A percentile compares a stretch with the other conserved stretches of the same genome.
phyloP scores from a whole-genome alignment of 2,113 vertebrate genomes.

The Phalacrocorax pelagicus region DNA sequence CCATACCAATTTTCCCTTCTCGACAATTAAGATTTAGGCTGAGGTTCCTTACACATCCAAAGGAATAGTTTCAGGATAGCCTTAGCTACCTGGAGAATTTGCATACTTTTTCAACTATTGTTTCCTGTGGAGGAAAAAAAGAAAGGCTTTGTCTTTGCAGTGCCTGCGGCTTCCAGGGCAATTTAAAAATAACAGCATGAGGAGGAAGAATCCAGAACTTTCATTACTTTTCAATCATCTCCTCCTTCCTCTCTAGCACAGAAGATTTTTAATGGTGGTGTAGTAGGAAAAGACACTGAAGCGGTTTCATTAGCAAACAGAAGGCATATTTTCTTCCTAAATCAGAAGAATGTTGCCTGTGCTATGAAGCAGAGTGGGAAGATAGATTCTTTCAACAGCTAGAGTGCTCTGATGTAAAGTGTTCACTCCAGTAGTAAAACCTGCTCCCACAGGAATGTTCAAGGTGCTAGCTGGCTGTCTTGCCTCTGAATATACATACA shows the following conservation, averaged over 20 bases:
- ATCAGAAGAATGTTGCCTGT: background rate
- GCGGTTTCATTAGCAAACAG: background rate
- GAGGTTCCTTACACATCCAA: background rate
- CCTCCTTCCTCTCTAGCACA: background rate
- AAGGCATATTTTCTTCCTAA: background rate
- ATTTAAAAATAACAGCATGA: background rate
- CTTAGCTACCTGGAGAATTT: background rate
- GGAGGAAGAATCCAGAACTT: background rate
- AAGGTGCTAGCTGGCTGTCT: background rate
- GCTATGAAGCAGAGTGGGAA: background rate
- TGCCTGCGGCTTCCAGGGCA: background rate
- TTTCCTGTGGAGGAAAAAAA: background rate
- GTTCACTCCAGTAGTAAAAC: background rate
- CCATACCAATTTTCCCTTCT: background rate
- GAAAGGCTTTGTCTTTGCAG: background rate
- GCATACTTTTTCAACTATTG: background rate
- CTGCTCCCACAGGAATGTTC: background rate
- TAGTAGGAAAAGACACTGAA: background rate
- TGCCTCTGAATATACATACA: background rate
- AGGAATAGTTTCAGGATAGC: background rate
- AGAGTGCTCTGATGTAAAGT: background rate
- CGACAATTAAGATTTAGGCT: background rate
- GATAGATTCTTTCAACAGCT: background rate
- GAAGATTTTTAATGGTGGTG: background rate
- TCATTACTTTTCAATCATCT: background rate